These are phyloP conservation scores for Xylophagus ater DNA, from an alignment of 2,888 invertebrate species.

Conservation along the genomic window DNA sequence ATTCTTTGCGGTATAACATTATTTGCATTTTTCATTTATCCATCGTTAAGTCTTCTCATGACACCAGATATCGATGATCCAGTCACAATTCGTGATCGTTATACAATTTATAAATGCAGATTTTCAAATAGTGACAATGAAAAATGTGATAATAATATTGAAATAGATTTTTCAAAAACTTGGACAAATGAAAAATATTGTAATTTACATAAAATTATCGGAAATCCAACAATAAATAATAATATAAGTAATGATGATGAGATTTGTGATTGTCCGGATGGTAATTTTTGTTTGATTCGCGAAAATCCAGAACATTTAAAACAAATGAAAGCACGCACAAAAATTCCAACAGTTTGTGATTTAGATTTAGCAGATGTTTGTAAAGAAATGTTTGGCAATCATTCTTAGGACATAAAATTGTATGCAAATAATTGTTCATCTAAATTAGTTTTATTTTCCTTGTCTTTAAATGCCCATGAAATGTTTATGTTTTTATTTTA, in stretches of 20 bases:
- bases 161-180: background rate
- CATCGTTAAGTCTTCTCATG: slow-evolving; percentile 64
- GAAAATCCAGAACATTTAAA: slow-evolving; percentile 34
- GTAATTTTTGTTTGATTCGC: slow-evolving; percentile 40
- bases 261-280: slow-evolving; percentile 42
- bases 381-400: slow-evolving; percentile 28
- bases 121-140: slow-evolving; percentile 9
- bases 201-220: slow-evolving; percentile 23
- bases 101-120: slow-evolving; percentile 30
- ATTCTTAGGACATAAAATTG: too few species aligned
- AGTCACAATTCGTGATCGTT: slow-evolving; percentile 51
- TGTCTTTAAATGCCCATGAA: too few species aligned
- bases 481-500: background rate
- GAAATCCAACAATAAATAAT: slow-evolving; percentile 23
- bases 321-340: slow-evolving; percentile 35
- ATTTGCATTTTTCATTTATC: slow-evolving; percentile 74
- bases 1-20: slow-evolving; percentile 58
- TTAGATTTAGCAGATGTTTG: slow-evolving; percentile 58
- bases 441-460: too few species aligned
- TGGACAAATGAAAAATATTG: slow-evolving; percentile 16
- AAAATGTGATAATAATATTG: slow-evolving; percentile 16
- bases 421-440: too few species aligned
- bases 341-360: slow-evolving; percentile 52
- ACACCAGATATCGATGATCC: slow-evolving; percentile 56
- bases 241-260: slow-evolving; percentile 16